Evolutionary conservation across 1,140 invertebrate genomes (phyloP).

Genomic region (Bombus pascuorum): DNA sequence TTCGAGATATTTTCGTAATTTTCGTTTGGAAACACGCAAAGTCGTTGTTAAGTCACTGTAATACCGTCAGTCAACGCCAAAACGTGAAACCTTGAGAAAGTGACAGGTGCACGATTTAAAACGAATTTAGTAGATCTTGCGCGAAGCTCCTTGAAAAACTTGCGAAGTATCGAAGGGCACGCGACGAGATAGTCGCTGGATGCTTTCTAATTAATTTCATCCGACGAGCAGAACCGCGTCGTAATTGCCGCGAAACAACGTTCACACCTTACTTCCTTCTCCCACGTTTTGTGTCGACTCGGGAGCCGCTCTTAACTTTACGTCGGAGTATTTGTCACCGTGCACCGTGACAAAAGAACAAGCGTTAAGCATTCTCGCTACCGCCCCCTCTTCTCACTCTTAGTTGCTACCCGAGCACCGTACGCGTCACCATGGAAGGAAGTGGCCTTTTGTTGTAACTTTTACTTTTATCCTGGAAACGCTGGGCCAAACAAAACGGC

Average conservation of each 20-base stretch:
- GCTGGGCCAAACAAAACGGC: slow-evolving; percentile 38
- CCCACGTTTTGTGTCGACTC: not conserved
- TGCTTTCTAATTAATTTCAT: slow-evolving; percentile 72
- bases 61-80: no score
- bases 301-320: slow-evolving; percentile 63
- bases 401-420: slow-evolving; percentile 13
- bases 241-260: slow-evolving; percentile 71
- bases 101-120: no score
- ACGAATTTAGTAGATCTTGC: not conserved
- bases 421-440: slow-evolving; percentile 57
- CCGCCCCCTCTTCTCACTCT: slow-evolving; percentile 6
- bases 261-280: slow-evolving; percentile 3
- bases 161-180: slow-evolving; percentile 25
- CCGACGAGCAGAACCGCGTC: slow-evolving; percentile 61
- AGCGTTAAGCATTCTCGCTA: slow-evolving; percentile 29
- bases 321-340: slow-evolving; percentile 69
- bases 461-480: slow-evolving; percentile 61
- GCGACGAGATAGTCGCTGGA: not conserved
- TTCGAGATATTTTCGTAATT: not conserved
- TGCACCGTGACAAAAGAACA: slow-evolving; percentile 64
- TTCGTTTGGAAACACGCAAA: slow-evolving; percentile 15
- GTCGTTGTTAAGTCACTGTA: slow-evolving; percentile 16
- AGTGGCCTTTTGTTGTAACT: slow-evolving; percentile 64
- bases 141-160: slow-evolving; percentile 9
- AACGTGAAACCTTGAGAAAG: not conserved